These are phyloP conservation scores for Geodia barretti DNA, from an alignment of 37 sponge, comb jelly and placozoan genomes.

Conservation along the genomic window DNA sequence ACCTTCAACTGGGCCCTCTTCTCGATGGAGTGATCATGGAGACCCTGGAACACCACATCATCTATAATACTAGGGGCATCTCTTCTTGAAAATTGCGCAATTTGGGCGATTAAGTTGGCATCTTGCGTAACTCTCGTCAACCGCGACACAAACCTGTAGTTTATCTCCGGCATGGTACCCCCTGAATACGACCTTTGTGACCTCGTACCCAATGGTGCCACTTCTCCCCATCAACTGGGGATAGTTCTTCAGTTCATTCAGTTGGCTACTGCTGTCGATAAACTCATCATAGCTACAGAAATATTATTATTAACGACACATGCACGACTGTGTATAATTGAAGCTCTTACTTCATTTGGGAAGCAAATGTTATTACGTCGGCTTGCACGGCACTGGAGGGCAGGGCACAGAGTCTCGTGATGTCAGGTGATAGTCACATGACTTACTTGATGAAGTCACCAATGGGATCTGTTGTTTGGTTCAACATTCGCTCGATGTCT, in stretches of 20 bases:
- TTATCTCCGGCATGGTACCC: constrained; percentile 81
- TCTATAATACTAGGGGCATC: not conserved
- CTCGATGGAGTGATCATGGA: constrained; percentile 63
- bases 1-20: constrained; percentile 71
- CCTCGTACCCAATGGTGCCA: constrained; percentile 72
- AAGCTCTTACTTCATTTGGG: constrained; percentile 71
- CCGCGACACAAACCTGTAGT: constrained; percentile 75
- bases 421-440: too few species aligned
- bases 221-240: constrained; percentile 63
- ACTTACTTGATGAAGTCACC: constrained; percentile 90
- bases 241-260: constrained; percentile 76
- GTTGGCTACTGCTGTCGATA: constrained; percentile 71
- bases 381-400: constrained; percentile 70
- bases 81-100: too few species aligned
- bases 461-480: constrained; percentile 86
- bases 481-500: constrained; percentile 79
- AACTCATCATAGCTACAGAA: constrained; percentile 83
- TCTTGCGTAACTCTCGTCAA: too few species aligned
- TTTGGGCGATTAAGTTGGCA: too few species aligned
- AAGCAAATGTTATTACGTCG: constrained; percentile 85
- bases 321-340: not conserved
- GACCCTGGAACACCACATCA: constrained; percentile 9
- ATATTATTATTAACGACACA: not conserved
- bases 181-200: constrained; percentile 82
- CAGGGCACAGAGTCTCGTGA: not conserved